Percentiles rank a stretch among this genome's conserved stretches.
These are phyloP conservation scores for Bombus sibiricus DNA, from an alignment of 1,140 invertebrate genomes.

Conservation along the genomic window DNA sequence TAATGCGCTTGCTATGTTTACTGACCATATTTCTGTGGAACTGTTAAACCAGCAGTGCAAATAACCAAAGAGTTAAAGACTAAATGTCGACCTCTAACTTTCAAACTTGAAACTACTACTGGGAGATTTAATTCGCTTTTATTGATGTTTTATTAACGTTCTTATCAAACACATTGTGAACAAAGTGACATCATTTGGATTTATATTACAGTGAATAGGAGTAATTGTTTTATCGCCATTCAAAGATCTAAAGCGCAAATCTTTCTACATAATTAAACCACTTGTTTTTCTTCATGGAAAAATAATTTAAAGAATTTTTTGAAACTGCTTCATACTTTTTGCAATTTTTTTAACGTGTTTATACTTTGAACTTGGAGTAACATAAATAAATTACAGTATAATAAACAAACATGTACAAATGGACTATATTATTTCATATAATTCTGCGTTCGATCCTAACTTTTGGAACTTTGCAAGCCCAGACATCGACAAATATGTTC, in stretches of 20 bases:
- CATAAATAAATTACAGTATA: not conserved
- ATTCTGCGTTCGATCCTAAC: not conserved
- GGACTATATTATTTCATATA: not conserved
- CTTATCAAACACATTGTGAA: not conserved
- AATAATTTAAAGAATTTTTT: not conserved
- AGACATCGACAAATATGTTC: slow-evolving; percentile 5
- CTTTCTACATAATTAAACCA: no score
- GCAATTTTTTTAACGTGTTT: not conserved
- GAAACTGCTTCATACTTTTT: not conserved
- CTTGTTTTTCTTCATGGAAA: not conserved
- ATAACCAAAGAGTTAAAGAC: no score
- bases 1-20: no score
- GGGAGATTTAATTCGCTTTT: not conserved
- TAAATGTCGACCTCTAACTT: no score
- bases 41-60: no score
- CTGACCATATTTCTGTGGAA: no score
- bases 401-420: not conserved
- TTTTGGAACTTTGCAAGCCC: not conserved
- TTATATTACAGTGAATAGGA: no score
- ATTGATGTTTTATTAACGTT: not conserved
- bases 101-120: no score
- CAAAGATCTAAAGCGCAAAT: no score
- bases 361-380: not conserved
- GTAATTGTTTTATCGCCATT: no score
- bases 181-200: no score